Evolutionary conservation across 2,888 invertebrate genomes (phyloP).

Genomic region (Plebejus argus): DNA sequence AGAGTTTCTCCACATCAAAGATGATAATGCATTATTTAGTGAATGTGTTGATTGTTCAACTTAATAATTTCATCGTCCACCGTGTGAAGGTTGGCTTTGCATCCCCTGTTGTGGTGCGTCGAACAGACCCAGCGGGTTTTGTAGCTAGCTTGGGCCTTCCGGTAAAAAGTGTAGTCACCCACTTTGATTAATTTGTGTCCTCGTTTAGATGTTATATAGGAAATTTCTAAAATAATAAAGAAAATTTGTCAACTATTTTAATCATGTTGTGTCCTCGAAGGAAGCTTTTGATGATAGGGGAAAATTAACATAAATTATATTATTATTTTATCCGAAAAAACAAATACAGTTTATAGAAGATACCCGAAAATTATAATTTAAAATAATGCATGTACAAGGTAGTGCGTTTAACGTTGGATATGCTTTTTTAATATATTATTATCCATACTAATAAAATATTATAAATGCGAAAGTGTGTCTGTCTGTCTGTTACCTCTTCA

Average conservation of each 20-base stretch:
- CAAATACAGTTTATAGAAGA: no score
- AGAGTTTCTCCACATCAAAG: background rate
- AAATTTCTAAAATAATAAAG: constrained; percentile 12
- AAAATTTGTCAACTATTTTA: background rate
- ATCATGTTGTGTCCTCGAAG: no score
- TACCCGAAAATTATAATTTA: no score
- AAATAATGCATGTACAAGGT: no score
- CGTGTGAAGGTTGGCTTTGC: constrained; percentile 1
- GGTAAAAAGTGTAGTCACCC: background rate
- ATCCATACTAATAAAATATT: no score
- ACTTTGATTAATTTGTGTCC: background rate
- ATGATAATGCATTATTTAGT: background rate
- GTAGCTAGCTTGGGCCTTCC: background rate
- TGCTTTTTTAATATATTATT: no score
- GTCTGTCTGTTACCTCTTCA: no score
- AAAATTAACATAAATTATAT: no score
- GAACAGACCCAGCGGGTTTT: constrained; percentile 27
- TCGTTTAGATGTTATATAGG: background rate
- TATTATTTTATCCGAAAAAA: no score
- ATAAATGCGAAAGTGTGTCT: no score
- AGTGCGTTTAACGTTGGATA: no score
- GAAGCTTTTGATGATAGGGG: no score
- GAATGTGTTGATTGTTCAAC: constrained; percentile 5
- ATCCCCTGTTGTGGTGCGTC: background rate
- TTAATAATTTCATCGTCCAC: constrained; percentile 2